Evolutionary conservation across 2,113 vertebrate species (phyloP).

Genomic region (Leucoraja erinaceus): DNA sequence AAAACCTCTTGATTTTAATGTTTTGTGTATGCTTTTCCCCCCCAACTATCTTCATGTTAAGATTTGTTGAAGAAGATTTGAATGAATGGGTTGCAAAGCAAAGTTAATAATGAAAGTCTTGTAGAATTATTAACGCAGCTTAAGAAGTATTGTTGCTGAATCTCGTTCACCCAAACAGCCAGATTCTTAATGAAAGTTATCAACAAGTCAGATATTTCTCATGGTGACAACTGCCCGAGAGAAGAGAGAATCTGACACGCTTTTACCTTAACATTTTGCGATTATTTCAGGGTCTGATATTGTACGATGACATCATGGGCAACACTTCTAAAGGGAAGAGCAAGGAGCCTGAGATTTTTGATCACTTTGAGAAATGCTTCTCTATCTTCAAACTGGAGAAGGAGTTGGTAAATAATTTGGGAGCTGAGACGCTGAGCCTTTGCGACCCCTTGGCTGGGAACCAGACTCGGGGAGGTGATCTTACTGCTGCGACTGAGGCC

Average conservation of each 20-base stretch:
- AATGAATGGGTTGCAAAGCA: background rate
- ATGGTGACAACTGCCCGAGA: too few species aligned
- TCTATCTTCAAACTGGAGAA: constrained; percentile 61
- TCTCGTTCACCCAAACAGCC: background rate
- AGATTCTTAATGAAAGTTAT: background rate
- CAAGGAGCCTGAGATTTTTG: constrained; percentile 56
- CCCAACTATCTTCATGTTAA: background rate
- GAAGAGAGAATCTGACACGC: background rate
- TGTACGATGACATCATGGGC: constrained; percentile 64
- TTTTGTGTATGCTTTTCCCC: background rate
- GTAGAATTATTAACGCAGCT: background rate
- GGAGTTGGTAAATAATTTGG: background rate
- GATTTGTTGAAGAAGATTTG: background rate
- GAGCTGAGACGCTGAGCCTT: too few species aligned
- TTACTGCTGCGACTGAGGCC: background rate
- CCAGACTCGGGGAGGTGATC: background rate
- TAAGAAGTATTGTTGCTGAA: background rate
- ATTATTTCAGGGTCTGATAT: constrained; percentile 58
- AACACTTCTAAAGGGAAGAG: constrained; percentile 51
- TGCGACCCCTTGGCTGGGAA: background rate
- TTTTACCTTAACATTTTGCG: background rate
- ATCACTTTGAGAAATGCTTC: constrained; percentile 70
- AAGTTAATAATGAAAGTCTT: background rate
- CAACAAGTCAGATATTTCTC: background rate
- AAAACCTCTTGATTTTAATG: background rate